Conservation (phyloP, 2,888 invertebrate species). For the Dynastes maya region DNA sequence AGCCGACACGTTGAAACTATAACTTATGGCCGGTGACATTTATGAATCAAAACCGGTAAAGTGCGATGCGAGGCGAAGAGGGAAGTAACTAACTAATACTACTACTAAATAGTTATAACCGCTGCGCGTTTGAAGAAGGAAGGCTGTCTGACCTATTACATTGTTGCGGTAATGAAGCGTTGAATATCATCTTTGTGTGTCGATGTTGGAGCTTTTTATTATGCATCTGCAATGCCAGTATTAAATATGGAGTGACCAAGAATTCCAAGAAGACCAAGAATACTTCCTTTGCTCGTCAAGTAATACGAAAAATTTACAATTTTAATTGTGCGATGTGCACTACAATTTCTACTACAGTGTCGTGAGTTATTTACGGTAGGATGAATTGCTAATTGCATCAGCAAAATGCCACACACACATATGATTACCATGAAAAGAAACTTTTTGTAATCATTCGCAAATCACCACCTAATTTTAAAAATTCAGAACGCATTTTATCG, state of each 20-base stretch:
- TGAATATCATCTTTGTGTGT: conserved; percentile 39
- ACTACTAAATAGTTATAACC: conserved; percentile 38
- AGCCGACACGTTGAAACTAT: conserved; percentile 67
- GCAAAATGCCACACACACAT: too few relatives aligned
- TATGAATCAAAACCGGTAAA: conserved; percentile 63
- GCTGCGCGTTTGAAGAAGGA: conserved; percentile 24
- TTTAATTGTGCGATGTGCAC: neutral
- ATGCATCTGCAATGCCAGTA: neutral
- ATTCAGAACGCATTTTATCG: too few relatives aligned
- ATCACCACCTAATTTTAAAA: too few relatives aligned
- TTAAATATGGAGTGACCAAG: neutral
- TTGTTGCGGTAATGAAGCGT: conserved; percentile 43
- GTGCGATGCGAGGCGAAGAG: conserved; percentile 7
- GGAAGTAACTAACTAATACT: conserved; percentile 21
- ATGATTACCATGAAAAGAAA: too few relatives aligned
- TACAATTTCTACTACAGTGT: too few relatives aligned
- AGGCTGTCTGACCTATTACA: conserved; percentile 28
- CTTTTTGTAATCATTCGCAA: too few relatives aligned
- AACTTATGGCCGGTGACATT: conserved; percentile 67
- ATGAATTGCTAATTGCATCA: too few relatives aligned
- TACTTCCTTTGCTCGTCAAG: neutral
- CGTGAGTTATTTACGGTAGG: too few relatives aligned
- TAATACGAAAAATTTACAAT: neutral
- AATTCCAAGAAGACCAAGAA: neutral
- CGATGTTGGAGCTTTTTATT: conserved; percentile 20